A percentile compares a stretch with the other conserved stretches of the same genome.
These are phyloP conservation scores for Pyrrhosoma nymphula DNA, from an alignment of 2,888 invertebrate species.

Conservation along the genomic window DNA sequence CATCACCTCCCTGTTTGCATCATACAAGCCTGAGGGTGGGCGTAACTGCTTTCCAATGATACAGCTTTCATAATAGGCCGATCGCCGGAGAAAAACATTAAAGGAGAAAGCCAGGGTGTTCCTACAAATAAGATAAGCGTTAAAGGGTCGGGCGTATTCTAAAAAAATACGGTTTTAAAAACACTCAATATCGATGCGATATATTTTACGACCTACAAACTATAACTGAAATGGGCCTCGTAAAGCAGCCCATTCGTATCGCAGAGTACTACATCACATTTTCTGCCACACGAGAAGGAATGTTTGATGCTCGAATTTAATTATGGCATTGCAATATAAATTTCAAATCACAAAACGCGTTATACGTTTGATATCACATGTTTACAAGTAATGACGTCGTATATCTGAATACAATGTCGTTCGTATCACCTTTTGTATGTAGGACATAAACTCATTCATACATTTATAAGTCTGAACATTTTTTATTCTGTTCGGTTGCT, in stretches of 20 bases:
- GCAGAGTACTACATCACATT: too few relatives aligned
- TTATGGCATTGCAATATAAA: too few relatives aligned
- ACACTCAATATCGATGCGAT: neutral
- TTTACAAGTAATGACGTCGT: too few relatives aligned
- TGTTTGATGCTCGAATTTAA: too few relatives aligned
- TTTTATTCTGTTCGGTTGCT: too few relatives aligned
- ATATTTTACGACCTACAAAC: neutral
- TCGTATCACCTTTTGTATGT: too few relatives aligned
- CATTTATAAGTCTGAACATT: too few relatives aligned
- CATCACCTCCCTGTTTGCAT: neutral
- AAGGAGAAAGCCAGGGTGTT: neutral
- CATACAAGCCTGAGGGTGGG: neutral
- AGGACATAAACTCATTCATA: too few relatives aligned
- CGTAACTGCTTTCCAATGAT: neutral
- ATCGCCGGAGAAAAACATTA: neutral
- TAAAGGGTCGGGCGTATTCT: neutral
- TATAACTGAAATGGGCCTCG: neutral
- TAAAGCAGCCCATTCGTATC: neutral
- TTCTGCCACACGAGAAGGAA: too few relatives aligned
- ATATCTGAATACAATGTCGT: too few relatives aligned
- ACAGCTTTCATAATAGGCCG: neutral
- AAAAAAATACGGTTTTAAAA: neutral
- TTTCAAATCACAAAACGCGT: too few relatives aligned
- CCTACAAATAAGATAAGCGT: neutral
- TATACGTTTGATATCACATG: too few relatives aligned